These are phyloP conservation scores for Montipora cactus DNA, from an alignment of 64 coral and sea anemone species.

Conservation along the genomic window DNA sequence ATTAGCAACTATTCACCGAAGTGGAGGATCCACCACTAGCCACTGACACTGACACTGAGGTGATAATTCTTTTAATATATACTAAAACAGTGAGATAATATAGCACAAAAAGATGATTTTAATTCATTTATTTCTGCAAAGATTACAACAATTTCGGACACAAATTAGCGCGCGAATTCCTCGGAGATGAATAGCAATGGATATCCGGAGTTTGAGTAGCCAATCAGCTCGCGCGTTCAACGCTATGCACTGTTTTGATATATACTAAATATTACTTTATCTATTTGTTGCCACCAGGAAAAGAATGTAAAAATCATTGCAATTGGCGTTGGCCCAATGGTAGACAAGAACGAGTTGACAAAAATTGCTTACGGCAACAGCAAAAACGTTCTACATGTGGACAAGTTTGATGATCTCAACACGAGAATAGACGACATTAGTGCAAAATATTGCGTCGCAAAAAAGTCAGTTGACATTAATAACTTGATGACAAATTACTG, in stretches of 20 bases:
- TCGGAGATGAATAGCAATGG: too few relatives aligned
- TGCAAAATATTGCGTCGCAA: not conserved
- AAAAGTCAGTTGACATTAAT: not conserved
- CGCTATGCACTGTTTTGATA: not conserved
- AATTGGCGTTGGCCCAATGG: constrained; percentile 16
- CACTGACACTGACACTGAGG: too few relatives aligned
- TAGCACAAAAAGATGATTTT: too few relatives aligned
- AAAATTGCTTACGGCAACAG: constrained; percentile 19
- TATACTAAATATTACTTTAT: not conserved
- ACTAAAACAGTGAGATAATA: too few relatives aligned
- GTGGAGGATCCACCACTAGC: too few relatives aligned
- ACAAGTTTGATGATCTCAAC: constrained; percentile 4
- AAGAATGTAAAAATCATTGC: not conserved
- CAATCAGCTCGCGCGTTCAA: too few relatives aligned
- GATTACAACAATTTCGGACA: too few relatives aligned
- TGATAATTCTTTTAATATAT: too few relatives aligned
- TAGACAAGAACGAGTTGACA: constrained; percentile 20
- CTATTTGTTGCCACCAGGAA: not conserved
- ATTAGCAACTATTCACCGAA: too few relatives aligned
- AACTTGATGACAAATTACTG: not conserved
- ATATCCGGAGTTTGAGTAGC: too few relatives aligned
- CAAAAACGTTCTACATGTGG: not conserved
- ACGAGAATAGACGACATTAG: not conserved
- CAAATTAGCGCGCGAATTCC: too few relatives aligned
- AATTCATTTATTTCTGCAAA: too few relatives aligned